These are phyloP conservation scores for Brienomyrus brachyistius DNA, from an alignment of 2,113 vertebrate species.

Conservation along the genomic window DNA sequence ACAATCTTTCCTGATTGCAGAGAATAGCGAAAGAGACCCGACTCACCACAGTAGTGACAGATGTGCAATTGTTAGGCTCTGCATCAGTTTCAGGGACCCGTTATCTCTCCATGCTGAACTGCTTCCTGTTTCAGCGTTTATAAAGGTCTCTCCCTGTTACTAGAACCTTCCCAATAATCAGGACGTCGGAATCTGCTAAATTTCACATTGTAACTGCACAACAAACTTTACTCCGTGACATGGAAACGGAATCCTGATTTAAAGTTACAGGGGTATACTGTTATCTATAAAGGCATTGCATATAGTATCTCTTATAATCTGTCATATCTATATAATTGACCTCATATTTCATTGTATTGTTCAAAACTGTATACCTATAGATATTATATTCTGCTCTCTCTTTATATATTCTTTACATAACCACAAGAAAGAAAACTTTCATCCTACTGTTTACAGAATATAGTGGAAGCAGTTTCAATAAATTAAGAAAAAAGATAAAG, in stretches of 20 bases:
- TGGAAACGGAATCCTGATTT: neutral
- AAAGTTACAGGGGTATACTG: neutral
- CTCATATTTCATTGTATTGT: neutral
- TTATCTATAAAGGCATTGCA: conserved; percentile 5
- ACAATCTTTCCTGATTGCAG: neutral
- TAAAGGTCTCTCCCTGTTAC: neutral
- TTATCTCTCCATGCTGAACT: neutral
- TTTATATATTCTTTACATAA: conserved; percentile 20
- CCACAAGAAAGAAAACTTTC: conserved; percentile 9
- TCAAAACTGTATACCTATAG: conserved; percentile 18
- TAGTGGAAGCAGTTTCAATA: neutral
- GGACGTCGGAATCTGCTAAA: neutral
- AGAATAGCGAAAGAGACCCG: neutral
- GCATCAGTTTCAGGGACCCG: neutral
- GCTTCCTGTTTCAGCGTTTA: neutral
- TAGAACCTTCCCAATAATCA: neutral
- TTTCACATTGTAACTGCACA: conserved; percentile 2
- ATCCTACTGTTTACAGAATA: conserved; percentile 20
- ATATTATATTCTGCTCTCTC: conserved; percentile 22
- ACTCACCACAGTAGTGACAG: neutral
- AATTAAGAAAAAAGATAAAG: conserved; percentile 13
- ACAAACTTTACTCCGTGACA: conserved; percentile 7
- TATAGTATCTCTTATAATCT: conserved; percentile 1
- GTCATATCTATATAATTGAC: neutral
- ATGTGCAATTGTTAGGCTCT: neutral